Percentiles rank a stretch among this genome's conserved stretches.
Conservation (phyloP, 2,888 invertebrate species). For the Oscheius sp. region DNA sequence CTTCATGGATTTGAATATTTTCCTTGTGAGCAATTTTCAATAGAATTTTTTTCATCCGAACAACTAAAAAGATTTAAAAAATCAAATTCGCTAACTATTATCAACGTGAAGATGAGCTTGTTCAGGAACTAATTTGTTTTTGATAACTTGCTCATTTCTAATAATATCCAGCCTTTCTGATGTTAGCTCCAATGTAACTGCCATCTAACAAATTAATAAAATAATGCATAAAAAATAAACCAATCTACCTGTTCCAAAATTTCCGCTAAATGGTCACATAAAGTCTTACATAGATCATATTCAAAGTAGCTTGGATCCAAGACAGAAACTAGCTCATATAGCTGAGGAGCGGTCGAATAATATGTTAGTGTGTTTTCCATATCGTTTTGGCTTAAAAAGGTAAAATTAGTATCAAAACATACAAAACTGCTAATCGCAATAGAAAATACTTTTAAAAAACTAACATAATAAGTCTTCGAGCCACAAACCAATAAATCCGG, state of each 20-base stretch:
- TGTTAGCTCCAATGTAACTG: conserved; percentile 58
- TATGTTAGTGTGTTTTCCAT: conserved; percentile 79
- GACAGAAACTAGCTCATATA: conserved; percentile 76
- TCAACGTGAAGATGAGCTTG: conserved; percentile 38
- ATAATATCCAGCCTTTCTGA: conserved; percentile 42
- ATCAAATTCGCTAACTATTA: conserved; percentile 33
- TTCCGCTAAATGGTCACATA: conserved; percentile 42
- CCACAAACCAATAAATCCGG: conserved; percentile 95
- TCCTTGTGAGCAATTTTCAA: not conserved
- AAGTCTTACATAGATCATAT: conserved; percentile 44
- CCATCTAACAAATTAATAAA: conserved; percentile 41
- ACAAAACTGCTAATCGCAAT: not conserved
- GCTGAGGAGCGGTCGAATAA: conserved; percentile 85
- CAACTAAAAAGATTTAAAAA: not conserved
- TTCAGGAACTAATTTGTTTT: not conserved
- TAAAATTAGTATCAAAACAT: not conserved
- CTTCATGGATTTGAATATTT: not conserved
- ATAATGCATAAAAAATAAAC: not conserved
- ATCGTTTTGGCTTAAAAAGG: conserved; percentile 80
- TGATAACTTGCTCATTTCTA: not conserved
- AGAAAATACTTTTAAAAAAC: conserved; percentile 68
- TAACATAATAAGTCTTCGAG: conserved; percentile 90
- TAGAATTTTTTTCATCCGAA: not conserved
- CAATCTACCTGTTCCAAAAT: conserved; percentile 44
- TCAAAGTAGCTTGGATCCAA: conserved; percentile 56